Base-by-base conservation (phyloP, 1,140 invertebrate genomes). In the Bilobella aurantiaca region DNA sequence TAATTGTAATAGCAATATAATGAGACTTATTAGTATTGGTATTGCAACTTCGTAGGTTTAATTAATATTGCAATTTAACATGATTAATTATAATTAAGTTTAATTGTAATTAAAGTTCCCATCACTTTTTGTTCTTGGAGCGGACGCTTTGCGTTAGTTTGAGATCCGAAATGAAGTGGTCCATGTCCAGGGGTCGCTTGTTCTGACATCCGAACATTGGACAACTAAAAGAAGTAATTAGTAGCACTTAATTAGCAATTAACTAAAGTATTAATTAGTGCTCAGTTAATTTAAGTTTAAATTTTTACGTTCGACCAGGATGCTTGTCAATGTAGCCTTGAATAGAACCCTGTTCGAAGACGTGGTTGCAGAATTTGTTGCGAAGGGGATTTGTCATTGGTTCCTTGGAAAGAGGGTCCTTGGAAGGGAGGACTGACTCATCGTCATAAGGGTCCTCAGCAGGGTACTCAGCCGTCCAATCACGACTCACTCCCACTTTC, bases 331-430 rank as follows among this genome's bases (percentile, higher is more conserved):
- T 71, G 53, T 56, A 71, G 0, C 31, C 28, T 8, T n/a, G 1
- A 25, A 71, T 65, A 18, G 67, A 64, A 1, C 29, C 27, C 21
- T 57, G 31, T 5, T 71, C 70, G 47, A 67, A 71, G 14, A 71
- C 49, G 34, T 71, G 70, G 31, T 71, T 53, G 23, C 70, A 71
- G 37, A 27, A 63, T 29, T 65, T 68, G 53, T 69, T 71, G n/a
- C 30, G 29, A 1, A 66, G 3, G 0, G 70, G 64, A 25, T 25
- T 29, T 5, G 23, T 18, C 47, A 71, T 71, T 1, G 67, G 67
- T 23, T 62, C n/a, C 18, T 64, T 64, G 8, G 60, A 62, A 18
- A 71, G 57, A 2, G 70, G 70, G 29, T 71, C 70, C 2, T 68
- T 47, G 0, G 46, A 58, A 1, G 70, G 70, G 0, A 71, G 49